Conservation (phyloP, 2,113 vertebrate genomes). For the Ciconia stormi region DNA sequence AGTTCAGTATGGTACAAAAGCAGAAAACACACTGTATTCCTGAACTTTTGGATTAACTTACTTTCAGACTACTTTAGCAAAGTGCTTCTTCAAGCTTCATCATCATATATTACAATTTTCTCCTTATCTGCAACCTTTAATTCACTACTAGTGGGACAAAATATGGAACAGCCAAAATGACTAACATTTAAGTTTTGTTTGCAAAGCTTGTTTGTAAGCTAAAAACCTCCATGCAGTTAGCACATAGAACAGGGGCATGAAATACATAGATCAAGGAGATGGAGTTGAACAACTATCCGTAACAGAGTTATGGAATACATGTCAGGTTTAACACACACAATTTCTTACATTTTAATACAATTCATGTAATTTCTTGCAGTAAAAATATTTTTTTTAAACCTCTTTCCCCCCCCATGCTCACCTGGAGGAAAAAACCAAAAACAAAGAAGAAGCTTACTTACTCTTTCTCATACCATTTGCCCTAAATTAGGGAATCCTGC, state of each 20-base stretch:
- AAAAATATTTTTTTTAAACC: background rate
- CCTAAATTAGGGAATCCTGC: background rate
- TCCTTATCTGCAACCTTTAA: background rate
- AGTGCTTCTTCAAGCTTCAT: background rate
- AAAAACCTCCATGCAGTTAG: background rate
- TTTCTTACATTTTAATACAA: background rate
- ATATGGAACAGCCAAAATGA: background rate
- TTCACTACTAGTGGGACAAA: background rate
- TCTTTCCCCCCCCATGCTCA: background rate
- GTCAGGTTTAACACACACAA: background rate
- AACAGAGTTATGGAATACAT: background rate
- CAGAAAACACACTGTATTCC: background rate
- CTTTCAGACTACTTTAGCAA: background rate
- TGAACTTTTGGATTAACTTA: background rate
- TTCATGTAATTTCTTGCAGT: background rate
- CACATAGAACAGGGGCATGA: background rate
- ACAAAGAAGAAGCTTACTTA: too few relatives aligned
- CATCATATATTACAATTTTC: background rate
- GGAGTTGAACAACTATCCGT: background rate
- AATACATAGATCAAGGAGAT: background rate
- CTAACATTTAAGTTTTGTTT: background rate
- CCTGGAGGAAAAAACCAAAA: too few relatives aligned
- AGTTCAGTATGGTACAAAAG: background rate
- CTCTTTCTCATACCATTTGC: background rate
- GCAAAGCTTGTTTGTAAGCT: background rate